Evolutionary conservation across 1,140 invertebrate genomes (phyloP), one percentile per base, ranked within the genome.

Genomic region (Drosophila orena): DNA sequence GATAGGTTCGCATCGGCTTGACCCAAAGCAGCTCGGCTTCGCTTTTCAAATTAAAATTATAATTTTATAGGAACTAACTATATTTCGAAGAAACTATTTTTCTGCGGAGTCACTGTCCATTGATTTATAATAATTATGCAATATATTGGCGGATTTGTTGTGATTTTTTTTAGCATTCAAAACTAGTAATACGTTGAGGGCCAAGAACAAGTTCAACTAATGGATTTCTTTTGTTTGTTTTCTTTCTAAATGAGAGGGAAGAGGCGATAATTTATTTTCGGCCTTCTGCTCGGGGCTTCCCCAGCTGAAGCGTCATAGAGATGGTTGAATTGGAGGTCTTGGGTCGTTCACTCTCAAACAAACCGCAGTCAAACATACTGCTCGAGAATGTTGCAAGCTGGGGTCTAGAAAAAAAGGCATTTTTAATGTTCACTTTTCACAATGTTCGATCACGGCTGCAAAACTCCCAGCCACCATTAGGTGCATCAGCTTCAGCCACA

Each of bases 351-450:
- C 12, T 27, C 27, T 22, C 62, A 17, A 65, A 10, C 12, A 15
- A 17, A 17, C 27, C 44, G 40, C 24, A 65, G 47, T n/a, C 22
- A 27, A 14, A 27, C 77, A 77, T 62, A 64, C 79, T 58, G 60
- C 7, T 30, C 27, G 40, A 81, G 71, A 79, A 83, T 86, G 79
- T 83, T 61, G 84, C 70, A 83, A 86, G 47, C 47, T 27, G 35
- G 38, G 43, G 2, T 30, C 44, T 38, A 66, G 59, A 75, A 50
- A 66, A 61, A 64, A 72, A 66, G 70, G 59, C 76, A 47, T 76
- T 71, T 84, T 84, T 85, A 85, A 83, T 84, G 80, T 71, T 80
- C 61, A 79, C 58, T 83, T 89, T 81, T 65, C 79, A 88, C 83
- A 88, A 89, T 57, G 71, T 88, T 89, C 79, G 84, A 88, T 88